These are phyloP conservation scores for Rapana venosa DNA, from an alignment of 2,888 invertebrate genomes.

Conservation along the genomic window DNA sequence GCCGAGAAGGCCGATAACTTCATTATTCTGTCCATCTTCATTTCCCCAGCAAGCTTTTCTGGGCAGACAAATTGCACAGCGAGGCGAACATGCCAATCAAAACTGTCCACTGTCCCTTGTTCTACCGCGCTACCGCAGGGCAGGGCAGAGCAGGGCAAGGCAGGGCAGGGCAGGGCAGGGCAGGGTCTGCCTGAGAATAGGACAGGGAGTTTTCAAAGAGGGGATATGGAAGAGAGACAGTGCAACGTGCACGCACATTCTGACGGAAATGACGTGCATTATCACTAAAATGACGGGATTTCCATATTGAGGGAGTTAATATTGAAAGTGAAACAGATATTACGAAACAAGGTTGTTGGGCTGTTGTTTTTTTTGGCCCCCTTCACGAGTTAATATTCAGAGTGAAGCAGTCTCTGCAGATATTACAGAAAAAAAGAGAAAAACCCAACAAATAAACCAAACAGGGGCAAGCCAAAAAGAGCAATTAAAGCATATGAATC, in stretches of 20 bases:
- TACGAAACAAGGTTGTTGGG: too few relatives aligned
- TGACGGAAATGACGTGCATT: neutral
- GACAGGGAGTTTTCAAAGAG: neutral
- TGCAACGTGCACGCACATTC: neutral
- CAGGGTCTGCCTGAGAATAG: neutral
- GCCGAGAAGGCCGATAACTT: slow-evolving; percentile 35
- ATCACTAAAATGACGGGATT: too few relatives aligned
- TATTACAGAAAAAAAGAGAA: too few relatives aligned
- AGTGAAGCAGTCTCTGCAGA: too few relatives aligned
- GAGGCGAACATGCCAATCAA: slow-evolving; percentile 37
- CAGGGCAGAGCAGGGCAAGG: neutral
- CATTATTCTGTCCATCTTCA: slow-evolving; percentile 38
- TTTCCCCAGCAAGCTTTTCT: slow-evolving; percentile 2
- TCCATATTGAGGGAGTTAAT: too few relatives aligned
- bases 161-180: neutral
- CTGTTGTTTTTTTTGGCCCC: too few relatives aligned
- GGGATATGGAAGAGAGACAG: neutral
- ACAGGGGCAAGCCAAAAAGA: too few relatives aligned
- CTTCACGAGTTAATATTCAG: too few relatives aligned
- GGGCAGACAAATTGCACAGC: slow-evolving; percentile 40
- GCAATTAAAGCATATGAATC: too few relatives aligned
- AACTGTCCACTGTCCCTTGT: slow-evolving; percentile 27
- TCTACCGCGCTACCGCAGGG: neutral
- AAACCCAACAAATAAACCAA: too few relatives aligned
- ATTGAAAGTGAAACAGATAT: too few relatives aligned